A percentile compares a stretch with the other conserved stretches of the same genome.
phyloP scores from a whole-genome alignment of 2,797 vertebrate species.

The Eulemur albifrons region DNA sequence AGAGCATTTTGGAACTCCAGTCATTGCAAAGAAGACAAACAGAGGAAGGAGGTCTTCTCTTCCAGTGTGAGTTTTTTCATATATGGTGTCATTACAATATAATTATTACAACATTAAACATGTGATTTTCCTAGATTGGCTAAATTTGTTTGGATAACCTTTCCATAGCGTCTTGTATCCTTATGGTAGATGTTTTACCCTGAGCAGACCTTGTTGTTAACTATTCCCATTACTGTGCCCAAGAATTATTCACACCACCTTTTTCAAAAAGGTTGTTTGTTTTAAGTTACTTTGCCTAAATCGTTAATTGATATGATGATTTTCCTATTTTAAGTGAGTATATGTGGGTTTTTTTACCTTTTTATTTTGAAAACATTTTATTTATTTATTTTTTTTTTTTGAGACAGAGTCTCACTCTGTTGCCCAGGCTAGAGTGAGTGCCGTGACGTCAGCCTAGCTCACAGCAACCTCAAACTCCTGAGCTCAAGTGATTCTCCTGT shows the following conservation, averaged over 20 bases:
- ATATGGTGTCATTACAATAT: background rate
- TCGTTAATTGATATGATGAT: background rate
- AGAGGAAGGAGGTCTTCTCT: constrained; percentile 94
- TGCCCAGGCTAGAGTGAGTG: too few relatives aligned
- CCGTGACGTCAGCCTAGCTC: too few relatives aligned
- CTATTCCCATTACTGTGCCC: constrained; percentile 1
- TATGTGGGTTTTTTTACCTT: background rate
- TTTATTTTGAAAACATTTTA: constrained; percentile 27
- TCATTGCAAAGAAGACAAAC: constrained; percentile 98
- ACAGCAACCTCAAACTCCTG: too few relatives aligned
- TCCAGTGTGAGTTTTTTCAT: constrained; percentile 91
- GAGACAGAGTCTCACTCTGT: too few relatives aligned
- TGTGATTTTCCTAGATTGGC: background rate
- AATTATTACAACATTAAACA: background rate
- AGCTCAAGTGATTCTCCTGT: too few relatives aligned
- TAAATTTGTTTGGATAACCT: background rate
- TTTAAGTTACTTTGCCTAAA: constrained; percentile 12
- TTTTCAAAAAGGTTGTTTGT: constrained; percentile 2
- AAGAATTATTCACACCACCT: background rate
- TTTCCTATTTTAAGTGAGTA: constrained; percentile 12
- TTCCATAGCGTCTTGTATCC: background rate
- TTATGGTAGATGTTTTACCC: background rate
- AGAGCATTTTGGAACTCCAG: constrained; percentile 98
- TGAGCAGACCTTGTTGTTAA: background rate
- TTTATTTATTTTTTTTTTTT: too few relatives aligned